These are phyloP conservation scores for Tursiops truncatus DNA, from an alignment of 2,113 vertebrate genomes.

Conservation along the genomic window DNA sequence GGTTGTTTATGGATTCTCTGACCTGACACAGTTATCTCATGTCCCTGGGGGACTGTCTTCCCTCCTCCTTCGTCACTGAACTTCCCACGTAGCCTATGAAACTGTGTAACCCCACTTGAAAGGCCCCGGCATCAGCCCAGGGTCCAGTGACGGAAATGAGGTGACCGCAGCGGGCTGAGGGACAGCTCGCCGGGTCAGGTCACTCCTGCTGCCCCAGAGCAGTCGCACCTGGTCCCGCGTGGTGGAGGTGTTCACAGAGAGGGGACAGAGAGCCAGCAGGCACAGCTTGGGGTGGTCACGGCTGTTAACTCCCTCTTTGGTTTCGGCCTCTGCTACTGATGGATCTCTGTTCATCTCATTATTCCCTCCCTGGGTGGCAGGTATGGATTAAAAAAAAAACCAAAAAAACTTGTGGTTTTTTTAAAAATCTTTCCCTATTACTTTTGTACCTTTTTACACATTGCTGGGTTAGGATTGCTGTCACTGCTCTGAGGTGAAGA, in stretches of 20 bases:
- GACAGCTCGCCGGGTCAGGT: neutral
- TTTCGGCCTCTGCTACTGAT: conserved; percentile 78
- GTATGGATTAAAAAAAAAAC: conserved; percentile 58
- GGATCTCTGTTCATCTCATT: conserved; percentile 84
- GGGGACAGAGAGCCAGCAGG: conserved; percentile 81
- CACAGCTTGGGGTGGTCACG: conserved; percentile 83
- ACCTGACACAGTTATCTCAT: too few relatives aligned
- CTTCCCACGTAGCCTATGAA: rapidly evolving
- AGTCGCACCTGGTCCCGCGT: conserved; percentile 70
- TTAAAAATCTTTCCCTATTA: neutral
- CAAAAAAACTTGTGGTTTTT: neutral
- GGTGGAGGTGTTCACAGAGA: conserved; percentile 63
- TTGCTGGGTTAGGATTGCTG: neutral
- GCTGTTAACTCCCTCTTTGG: conserved; percentile 87
- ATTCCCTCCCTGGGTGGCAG: conserved; percentile 85
- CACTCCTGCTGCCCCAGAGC: neutral
- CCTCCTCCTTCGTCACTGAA: neutral
- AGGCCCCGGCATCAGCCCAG: neutral
- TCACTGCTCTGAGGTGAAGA: neutral
- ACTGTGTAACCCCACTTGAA: neutral
- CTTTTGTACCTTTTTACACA: neutral
- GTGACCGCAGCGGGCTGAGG: rapidly evolving
- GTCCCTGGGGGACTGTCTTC: too few relatives aligned
- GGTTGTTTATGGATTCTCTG: neutral
- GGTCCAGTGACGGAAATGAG: neutral